Conservation (phyloP, 2,113 vertebrate species). For the Xiphophorus couchianus region DNA sequence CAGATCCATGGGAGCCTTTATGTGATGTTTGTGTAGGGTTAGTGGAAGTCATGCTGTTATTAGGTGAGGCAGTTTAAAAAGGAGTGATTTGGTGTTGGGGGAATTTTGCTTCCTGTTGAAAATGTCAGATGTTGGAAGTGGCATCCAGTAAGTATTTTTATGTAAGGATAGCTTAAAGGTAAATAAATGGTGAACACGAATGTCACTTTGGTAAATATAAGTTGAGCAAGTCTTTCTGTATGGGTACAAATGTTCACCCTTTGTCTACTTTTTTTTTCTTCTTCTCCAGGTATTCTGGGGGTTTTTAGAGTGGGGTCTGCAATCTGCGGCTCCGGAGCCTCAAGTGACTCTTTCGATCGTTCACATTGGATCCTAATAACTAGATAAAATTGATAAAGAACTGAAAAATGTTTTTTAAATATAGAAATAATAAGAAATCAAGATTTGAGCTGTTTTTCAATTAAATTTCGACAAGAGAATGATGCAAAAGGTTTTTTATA, state of each 20-base stretch:
- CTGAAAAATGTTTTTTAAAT: too few species aligned
- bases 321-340: too few species aligned
- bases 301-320: too few species aligned
- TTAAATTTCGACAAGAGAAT: too few species aligned
- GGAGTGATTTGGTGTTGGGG: slow-evolving; percentile 11
- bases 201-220: too few species aligned
- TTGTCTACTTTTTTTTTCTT: neutral
- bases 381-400: too few species aligned
- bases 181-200: neutral
- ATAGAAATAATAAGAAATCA: too few species aligned
- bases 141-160: neutral
- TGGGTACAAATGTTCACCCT: neutral
- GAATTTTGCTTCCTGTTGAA: slow-evolving; percentile 2
- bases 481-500: too few species aligned
- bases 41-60: slow-evolving; percentile 46
- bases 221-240: neutral
- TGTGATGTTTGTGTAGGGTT: slow-evolving; percentile 51
- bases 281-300: neutral
- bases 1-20: slow-evolving; percentile 46
- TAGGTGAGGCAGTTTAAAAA: slow-evolving; percentile 28
- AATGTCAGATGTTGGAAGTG: slow-evolving; percentile 7
- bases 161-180: neutral
- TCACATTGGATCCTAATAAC: too few species aligned
- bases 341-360: too few species aligned
- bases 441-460: too few species aligned